Evolutionary conservation across 92 coral and sea anemone genomes (phyloP).

Genomic region (Anthopleura xanthogrammica): DNA sequence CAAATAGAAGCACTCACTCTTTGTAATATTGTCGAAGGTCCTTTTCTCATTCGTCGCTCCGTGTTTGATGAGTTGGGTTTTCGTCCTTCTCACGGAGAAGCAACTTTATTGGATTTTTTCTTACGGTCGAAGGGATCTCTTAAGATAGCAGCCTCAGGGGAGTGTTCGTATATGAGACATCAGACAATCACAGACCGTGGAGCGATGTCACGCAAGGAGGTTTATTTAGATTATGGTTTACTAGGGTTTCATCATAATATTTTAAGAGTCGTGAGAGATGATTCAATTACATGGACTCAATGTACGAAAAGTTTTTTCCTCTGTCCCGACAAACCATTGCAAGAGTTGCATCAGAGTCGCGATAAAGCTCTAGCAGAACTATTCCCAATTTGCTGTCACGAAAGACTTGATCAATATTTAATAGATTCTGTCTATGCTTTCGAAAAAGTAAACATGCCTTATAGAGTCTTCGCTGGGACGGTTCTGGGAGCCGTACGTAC

Average conservation of each 20-base stretch:
- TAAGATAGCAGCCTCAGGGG: constrained; percentile 20
- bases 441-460: constrained; percentile 7
- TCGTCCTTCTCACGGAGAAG: constrained; percentile 38
- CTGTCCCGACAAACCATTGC: constrained; percentile 37
- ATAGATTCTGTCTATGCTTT: constrained; percentile 26
- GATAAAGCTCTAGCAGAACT: neutral
- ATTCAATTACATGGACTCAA: constrained; percentile 34
- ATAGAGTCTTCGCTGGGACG: constrained; percentile 27
- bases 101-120: constrained; percentile 35
- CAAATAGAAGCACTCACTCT: neutral
- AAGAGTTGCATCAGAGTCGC: neutral
- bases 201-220: constrained; percentile 21
- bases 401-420: constrained; percentile 10
- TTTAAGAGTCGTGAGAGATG: constrained; percentile 23
- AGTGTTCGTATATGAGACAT: constrained; percentile 14
- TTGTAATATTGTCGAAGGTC: constrained; percentile 36
- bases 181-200: constrained; percentile 33
- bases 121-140: constrained; percentile 39
- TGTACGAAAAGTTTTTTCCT: constrained; percentile 8
- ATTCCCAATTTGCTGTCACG: constrained; percentile 23
- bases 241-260: constrained; percentile 38
- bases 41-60: constrained; percentile 18
- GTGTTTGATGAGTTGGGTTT: constrained; percentile 19
- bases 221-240: constrained; percentile 39
- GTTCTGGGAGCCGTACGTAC: constrained; percentile 32